A percentile compares a stretch with the other conserved stretches of the same genome.
These are phyloP conservation scores for Slavum lentiscoides DNA, from an alignment of 2,888 invertebrate genomes.

Conservation along the genomic window DNA sequence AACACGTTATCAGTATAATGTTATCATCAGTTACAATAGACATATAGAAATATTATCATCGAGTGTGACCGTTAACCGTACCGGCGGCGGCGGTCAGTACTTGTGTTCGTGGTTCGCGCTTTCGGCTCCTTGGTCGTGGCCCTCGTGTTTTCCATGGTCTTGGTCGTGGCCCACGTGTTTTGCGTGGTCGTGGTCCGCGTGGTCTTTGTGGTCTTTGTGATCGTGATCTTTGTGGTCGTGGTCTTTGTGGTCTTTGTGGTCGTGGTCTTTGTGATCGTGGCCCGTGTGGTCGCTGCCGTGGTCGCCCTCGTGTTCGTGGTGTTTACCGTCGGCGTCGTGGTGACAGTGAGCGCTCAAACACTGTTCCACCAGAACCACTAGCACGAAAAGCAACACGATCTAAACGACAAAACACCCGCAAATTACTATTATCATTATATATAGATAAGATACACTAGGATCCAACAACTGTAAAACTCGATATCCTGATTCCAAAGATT, in stretches of 20 bases:
- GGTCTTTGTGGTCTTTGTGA: neutral
- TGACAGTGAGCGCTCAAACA: neutral
- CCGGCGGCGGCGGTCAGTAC: neutral
- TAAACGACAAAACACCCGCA: neutral
- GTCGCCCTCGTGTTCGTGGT: neutral
- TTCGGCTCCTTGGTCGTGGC: neutral
- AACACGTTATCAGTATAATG: too few relatives aligned
- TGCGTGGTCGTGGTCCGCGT: neutral
- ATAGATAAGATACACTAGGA: neutral
- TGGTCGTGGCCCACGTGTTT: neutral
- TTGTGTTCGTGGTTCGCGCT: neutral
- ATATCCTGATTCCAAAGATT: too few relatives aligned
- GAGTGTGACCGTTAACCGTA: too few relatives aligned
- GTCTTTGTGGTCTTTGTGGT: neutral
- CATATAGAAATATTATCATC: too few relatives aligned
- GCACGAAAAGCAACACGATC: slow-evolving; percentile 5
- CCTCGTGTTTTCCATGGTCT: neutral
- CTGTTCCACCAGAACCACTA: neutral
- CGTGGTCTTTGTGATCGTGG: neutral
- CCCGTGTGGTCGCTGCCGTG: neutral
- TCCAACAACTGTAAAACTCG: neutral
- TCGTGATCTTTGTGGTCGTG: neutral
- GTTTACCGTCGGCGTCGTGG: neutral
- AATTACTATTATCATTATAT: neutral
- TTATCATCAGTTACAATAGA: too few relatives aligned